Percentiles rank a stretch among this genome's conserved stretches.
These are phyloP conservation scores for Dolichopus griseipennis DNA, from an alignment of 2,888 invertebrate genomes.

Conservation along the genomic window DNA sequence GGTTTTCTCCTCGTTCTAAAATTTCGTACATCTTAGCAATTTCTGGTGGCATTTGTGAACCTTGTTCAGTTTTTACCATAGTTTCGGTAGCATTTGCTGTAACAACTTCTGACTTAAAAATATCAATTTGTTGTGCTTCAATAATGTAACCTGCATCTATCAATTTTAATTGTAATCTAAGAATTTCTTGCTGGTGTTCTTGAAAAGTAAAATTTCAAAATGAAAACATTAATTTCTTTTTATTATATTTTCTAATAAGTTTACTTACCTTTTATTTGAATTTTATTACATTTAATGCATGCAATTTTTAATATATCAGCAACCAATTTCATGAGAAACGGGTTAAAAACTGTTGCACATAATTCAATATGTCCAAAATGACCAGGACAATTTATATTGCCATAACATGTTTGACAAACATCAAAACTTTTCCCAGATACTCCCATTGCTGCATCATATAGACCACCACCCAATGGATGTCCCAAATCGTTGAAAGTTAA, in stretches of 20 bases:
- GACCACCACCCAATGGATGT: slow-evolving; percentile 73
- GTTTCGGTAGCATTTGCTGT: slow-evolving; percentile 32
- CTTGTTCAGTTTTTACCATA: slow-evolving; percentile 32
- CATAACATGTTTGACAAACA: slow-evolving; percentile 71
- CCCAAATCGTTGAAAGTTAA: slow-evolving; percentile 73
- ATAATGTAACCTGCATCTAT: slow-evolving; percentile 65
- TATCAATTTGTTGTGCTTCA: slow-evolving; percentile 60
- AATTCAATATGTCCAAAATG: slow-evolving; percentile 93
- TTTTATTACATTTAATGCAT: slow-evolving; percentile 60
- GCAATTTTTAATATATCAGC: slow-evolving; percentile 57
- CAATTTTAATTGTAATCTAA: slow-evolving; percentile 57
- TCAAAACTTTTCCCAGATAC: slow-evolving; percentile 44
- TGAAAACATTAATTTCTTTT: not conserved
- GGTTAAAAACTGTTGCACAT: slow-evolving; percentile 82
- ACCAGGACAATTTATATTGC: slow-evolving; percentile 66
- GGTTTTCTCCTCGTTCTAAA: slow-evolving; percentile 20
- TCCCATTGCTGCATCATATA: slow-evolving; percentile 82
- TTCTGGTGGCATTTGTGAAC: slow-evolving; percentile 42
- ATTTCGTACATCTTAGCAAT: slow-evolving; percentile 46
- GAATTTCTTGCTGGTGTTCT: slow-evolving; percentile 40
- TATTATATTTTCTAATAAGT: not conserved
- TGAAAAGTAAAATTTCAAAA: not conserved
- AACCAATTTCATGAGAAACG: slow-evolving; percentile 71
- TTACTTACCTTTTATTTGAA: slow-evolving; percentile 55
- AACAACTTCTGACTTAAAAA: slow-evolving; percentile 36